These are phyloP conservation scores for Melanostigma gelatinosum DNA, from an alignment of 2,113 vertebrate genomes.

Conservation along the genomic window DNA sequence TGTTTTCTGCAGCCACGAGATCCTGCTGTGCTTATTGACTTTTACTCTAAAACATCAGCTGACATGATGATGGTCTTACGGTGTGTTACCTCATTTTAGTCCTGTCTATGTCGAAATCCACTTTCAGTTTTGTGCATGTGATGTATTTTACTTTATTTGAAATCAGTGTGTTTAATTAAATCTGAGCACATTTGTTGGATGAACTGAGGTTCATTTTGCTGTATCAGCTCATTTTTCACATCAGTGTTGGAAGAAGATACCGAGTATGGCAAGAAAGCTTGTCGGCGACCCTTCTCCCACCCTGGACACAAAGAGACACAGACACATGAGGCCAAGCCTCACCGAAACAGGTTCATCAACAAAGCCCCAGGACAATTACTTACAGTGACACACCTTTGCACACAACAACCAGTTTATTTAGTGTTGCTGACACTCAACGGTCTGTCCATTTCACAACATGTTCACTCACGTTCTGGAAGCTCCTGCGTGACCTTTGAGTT, in stretches of 20 bases:
- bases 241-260: no score
- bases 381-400: no score
- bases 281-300: no score
- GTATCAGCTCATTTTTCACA: background rate
- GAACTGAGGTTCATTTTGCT: background rate
- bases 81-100: background rate
- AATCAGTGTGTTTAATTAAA: background rate
- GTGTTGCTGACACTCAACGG: background rate
- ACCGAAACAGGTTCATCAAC: no score
- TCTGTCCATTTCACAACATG: slow-evolving; percentile 5
- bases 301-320: no score
- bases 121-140: no score
- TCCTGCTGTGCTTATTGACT: background rate
- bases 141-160: background rate
- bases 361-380: no score
- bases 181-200: background rate
- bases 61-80: background rate
- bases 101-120: background rate
- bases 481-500: background rate
- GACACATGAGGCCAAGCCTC: no score
- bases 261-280: no score
- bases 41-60: background rate
- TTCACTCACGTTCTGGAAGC: background rate
- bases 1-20: background rate
- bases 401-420: background rate